phyloP scores from a whole-genome alignment of 2,797 vertebrate species.

The Threskiornis aethiopicus region DNA sequence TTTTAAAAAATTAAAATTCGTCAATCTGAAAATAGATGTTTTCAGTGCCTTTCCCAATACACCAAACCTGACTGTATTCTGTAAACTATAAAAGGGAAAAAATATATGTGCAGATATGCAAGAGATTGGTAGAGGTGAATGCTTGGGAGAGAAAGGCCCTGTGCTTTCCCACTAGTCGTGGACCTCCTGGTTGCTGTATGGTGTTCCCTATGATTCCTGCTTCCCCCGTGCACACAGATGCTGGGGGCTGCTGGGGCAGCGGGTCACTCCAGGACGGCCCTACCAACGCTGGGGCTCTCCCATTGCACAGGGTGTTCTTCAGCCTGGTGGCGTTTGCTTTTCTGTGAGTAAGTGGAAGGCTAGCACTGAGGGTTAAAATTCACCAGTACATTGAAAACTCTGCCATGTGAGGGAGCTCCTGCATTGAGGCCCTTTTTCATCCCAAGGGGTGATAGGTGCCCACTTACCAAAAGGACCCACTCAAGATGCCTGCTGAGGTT shows the following conservation, averaged over 20 bases:
- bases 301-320: neutral
- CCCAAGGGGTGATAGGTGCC: neutral
- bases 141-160: neutral
- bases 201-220: neutral
- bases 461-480: neutral
- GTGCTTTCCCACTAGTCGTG: neutral
- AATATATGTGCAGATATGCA: neutral
- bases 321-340: neutral
- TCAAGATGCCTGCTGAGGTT: neutral
- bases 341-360: neutral
- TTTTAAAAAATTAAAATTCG: neutral
- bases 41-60: neutral
- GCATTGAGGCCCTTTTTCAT: neutral
- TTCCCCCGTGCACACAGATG: rapidly evolving
- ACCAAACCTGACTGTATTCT: neutral
- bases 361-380: neutral
- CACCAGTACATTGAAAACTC: neutral
- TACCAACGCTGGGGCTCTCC: rapidly evolving
- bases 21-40: neutral
- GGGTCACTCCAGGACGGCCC: neutral
- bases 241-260: neutral
- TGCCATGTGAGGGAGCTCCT: neutral
- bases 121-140: neutral
- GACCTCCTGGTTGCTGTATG: rapidly evolving
- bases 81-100: neutral